phyloP scores from a whole-genome alignment of 2,113 vertebrate genomes.

The Lipotes vexillifer region DNA sequence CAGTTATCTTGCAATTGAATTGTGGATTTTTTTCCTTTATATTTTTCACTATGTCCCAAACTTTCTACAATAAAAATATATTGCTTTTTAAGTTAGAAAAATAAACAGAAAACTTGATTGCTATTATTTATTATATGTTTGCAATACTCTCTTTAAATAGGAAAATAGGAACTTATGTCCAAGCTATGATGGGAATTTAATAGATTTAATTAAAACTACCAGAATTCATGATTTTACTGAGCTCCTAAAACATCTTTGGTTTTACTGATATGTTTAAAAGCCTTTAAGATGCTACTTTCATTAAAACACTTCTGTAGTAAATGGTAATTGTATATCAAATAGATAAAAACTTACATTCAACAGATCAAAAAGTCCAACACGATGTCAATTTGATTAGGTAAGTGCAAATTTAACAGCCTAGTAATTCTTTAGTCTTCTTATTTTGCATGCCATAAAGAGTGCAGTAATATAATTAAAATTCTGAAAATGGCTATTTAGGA shows the following conservation, averaged over 20 bases:
- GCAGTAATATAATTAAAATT: slow-evolving; percentile 69
- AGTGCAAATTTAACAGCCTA: slow-evolving; percentile 71
- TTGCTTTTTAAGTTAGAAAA: slow-evolving; percentile 35
- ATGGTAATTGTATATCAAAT: slow-evolving; percentile 51
- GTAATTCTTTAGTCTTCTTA: slow-evolving; percentile 69
- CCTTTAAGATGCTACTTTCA: slow-evolving; percentile 54
- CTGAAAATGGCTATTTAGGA: slow-evolving; percentile 55
- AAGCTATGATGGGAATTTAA: slow-evolving; percentile 50
- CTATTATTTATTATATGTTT: slow-evolving; percentile 34
- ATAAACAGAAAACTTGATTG: slow-evolving; percentile 31
- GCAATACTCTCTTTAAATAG: slow-evolving; percentile 30
- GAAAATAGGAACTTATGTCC: slow-evolving; percentile 25
- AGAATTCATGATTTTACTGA: slow-evolving; percentile 56
- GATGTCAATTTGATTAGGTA: slow-evolving; percentile 74
- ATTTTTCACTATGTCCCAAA: background rate
- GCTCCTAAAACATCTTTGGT: slow-evolving; percentile 45
- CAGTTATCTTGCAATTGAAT: background rate
- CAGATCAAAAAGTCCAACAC: slow-evolving; percentile 67
- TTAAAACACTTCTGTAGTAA: slow-evolving; percentile 42
- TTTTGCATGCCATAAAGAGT: slow-evolving; percentile 64
- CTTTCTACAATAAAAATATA: background rate
- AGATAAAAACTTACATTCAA: slow-evolving; percentile 69
- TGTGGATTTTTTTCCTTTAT: background rate
- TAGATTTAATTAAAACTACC: slow-evolving; percentile 46
- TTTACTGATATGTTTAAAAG: slow-evolving; percentile 61